Evolutionary conservation across 30 jellyfish, hydroid and myxozoan genomes (phyloP).

Genomic region (Turritopsis dohrnii): DNA sequence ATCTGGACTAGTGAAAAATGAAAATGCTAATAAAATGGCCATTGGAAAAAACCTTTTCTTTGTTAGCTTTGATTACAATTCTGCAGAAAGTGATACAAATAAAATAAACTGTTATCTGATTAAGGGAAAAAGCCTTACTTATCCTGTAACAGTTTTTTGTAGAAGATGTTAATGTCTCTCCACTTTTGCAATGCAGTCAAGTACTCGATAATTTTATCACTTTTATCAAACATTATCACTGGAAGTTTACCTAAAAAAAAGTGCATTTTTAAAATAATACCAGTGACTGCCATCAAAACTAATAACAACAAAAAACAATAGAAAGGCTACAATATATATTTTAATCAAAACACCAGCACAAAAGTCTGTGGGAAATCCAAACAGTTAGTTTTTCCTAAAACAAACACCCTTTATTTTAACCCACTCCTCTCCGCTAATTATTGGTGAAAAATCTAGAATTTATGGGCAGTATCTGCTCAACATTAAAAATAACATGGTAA

Average conservation of each 20-base stretch:
- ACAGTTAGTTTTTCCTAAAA: too few relatives aligned
- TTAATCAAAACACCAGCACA: too few relatives aligned
- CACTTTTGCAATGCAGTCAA: constrained; percentile 43
- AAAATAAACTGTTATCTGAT: background rate
- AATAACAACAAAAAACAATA: too few relatives aligned
- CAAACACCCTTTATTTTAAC: too few relatives aligned
- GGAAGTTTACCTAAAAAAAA: constrained; percentile 8
- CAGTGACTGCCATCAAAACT: too few relatives aligned
- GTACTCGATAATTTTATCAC: constrained; percentile 35
- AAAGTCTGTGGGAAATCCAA: too few relatives aligned
- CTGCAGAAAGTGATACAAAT: background rate
- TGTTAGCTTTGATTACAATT: background rate
- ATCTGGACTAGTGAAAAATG: constrained; percentile 60
- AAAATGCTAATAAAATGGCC: background rate
- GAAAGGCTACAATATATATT: too few relatives aligned
- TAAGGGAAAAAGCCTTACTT: constrained; percentile 33
- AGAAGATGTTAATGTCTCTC: constrained; percentile 39
- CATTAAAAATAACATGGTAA: too few relatives aligned
- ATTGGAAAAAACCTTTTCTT: background rate
- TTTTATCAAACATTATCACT: constrained; percentile 16
- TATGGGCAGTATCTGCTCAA: too few relatives aligned
- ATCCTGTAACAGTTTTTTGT: constrained; percentile 49
- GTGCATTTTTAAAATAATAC: background rate
- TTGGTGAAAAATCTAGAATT: too few relatives aligned
- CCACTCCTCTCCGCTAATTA: too few relatives aligned